Evolutionary conservation across 2,888 invertebrate species (phyloP).

Genomic region (Hyposoter didymator): DNA sequence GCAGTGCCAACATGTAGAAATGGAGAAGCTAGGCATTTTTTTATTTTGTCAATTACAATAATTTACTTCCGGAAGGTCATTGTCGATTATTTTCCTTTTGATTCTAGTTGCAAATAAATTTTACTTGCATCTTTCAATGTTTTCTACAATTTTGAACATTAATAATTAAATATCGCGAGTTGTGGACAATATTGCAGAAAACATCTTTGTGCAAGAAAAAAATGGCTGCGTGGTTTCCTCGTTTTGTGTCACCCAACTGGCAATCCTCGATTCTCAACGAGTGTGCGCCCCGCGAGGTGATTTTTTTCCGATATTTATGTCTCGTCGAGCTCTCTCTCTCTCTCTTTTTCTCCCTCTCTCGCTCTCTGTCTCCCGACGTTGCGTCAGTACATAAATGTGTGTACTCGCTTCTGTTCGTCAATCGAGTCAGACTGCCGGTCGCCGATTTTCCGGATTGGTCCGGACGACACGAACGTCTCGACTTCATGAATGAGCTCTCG

Average conservation of each 20-base stretch:
- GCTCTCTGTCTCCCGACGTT: neutral
- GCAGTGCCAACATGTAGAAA: too few relatives aligned
- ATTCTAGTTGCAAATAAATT: too few relatives aligned
- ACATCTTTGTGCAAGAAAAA: neutral
- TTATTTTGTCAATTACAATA: too few relatives aligned
- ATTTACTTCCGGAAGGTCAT: too few relatives aligned
- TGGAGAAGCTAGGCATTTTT: too few relatives aligned
- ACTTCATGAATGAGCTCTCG: constrained; percentile 73
- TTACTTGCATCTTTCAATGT: too few relatives aligned
- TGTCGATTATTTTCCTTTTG: too few relatives aligned
- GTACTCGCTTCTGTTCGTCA: constrained; percentile 18
- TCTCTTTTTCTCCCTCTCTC: too few relatives aligned
- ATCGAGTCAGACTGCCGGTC: constrained; percentile 72
- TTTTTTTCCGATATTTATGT: constrained; percentile 12
- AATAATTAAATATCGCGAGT: neutral
- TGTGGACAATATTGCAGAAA: neutral
- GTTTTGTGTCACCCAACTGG: neutral
- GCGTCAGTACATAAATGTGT: neutral
- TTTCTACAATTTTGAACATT: too few relatives aligned
- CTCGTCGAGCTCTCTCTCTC: neutral
- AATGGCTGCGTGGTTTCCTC: neutral
- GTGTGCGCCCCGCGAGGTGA: neutral
- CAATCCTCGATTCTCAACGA: constrained; percentile 1
- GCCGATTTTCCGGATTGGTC: constrained; percentile 76
- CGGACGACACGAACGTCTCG: constrained; percentile 61